Base-by-base conservation (phyloP, 2,113 vertebrate species). In the Sialia sialis region DNA sequence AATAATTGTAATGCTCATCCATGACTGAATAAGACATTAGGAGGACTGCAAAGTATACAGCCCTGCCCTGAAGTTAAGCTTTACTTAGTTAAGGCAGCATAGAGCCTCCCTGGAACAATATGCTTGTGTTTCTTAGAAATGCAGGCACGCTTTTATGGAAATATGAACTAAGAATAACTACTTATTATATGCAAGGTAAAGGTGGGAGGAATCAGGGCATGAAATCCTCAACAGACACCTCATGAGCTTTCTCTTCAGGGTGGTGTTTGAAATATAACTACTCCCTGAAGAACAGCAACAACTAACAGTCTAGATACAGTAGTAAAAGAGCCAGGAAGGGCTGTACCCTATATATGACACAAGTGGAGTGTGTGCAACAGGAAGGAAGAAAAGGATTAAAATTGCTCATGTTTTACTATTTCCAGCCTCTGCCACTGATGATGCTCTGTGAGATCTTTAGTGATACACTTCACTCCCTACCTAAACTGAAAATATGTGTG, bases 81-180 rank as follows among this genome's bases (percentile, higher is more conserved):
- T 84, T 92, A 97, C 91, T 93, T 91, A 89, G 43, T 75, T 90
- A 87, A 93, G 86, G 69, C 73, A 93, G 44, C 56, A 68, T 4
- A 75, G 39, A 84, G 16, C 8, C 70, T 92, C 89, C 23, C 56
- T 87, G 54, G 36, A 91, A 94, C 34, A 87, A 76, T 58, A 87
- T 58, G 78, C 51, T 93, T 64, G n/a, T 79, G 91, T 87, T 94
- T 92, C 84, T 96, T 91, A 91, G 66, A 96, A 93, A 91, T 51
- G 51, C 7, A 93, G 43, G 46, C 32, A 59, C 5, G 27, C 20
- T 87, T 92, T 84, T 80, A 73, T 29, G 91, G 77, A 93, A 91
- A 80, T 44, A 87, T 74, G 46, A 91, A 94, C 86, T 58, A 62
- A 85, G 46, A 83, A 78, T 69, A 86, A 63, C 30, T 59, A 60